Percentiles rank a stretch among this genome's conserved stretches.
Conservation (phyloP, 1,140 invertebrate species). For the Drosophila kurseongensis region DNA sequence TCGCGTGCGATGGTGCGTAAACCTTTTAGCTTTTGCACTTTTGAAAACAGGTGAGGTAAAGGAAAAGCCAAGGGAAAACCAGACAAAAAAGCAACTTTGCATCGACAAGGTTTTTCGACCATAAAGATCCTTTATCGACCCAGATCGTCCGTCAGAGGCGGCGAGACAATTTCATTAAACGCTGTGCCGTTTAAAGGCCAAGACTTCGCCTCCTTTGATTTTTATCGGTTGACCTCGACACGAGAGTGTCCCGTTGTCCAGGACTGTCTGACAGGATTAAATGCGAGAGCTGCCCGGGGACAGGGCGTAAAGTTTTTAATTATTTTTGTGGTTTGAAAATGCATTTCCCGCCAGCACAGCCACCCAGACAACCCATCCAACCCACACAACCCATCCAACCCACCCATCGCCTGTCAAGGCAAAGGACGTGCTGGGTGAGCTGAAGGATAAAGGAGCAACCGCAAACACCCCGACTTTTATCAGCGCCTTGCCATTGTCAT, state of each 20-base stretch:
- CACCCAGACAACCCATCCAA: neutral
- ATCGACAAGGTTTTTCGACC: conserved; percentile 8
- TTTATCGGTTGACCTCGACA: conserved; percentile 57
- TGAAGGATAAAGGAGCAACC: conserved; percentile 32
- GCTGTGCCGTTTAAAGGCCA: conserved; percentile 48
- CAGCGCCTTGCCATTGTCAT: conserved; percentile 69
- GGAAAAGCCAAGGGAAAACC: neutral
- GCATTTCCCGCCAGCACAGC: conserved; percentile 49
- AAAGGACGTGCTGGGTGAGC: conserved; percentile 9
- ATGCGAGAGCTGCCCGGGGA: conserved; percentile 21
- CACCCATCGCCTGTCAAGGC: conserved; percentile 26
- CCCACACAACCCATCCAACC: neutral
- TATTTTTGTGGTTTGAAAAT: conserved; percentile 79
- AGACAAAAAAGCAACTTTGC: conserved; percentile 8
- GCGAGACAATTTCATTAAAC: conserved; percentile 75
- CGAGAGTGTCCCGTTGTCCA: conserved; percentile 10
- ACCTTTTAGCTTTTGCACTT: conserved; percentile 61
- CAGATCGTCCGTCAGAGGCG: conserved; percentile 10
- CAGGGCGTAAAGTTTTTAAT: conserved; percentile 78
- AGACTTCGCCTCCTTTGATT: conserved; percentile 65
- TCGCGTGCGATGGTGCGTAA: conserved; percentile 53
- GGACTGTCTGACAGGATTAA: conserved; percentile 45
- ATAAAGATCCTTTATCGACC: conserved; percentile 12
- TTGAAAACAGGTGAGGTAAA: conserved; percentile 21
- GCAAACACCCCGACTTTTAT: conserved; percentile 70